Conservation (phyloP, 2,888 invertebrate genomes). For the Ischnus inquisitorius region DNA sequence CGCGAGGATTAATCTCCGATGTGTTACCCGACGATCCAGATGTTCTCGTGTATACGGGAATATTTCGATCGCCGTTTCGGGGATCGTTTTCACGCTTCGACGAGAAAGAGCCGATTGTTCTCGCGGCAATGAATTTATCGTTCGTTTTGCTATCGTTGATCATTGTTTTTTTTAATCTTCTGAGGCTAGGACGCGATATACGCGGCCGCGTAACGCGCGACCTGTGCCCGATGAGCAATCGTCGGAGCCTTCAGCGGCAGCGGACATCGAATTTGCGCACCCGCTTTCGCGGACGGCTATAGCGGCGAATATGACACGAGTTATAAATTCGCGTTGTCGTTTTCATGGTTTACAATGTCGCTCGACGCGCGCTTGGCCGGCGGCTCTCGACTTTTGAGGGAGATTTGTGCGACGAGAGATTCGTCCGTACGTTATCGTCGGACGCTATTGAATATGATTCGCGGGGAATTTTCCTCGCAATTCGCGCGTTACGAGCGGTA, state of each 20-base stretch:
- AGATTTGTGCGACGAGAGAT: conserved; percentile 13
- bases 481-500: not conserved
- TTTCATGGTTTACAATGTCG: not conserved
- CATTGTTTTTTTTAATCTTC: conserved; percentile 18
- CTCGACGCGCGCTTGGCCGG: not conserved
- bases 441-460: conserved; percentile 24
- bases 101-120: not conserved
- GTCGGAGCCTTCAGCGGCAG: not conserved
- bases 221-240: conserved; percentile 2
- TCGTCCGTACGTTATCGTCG: conserved; percentile 1
- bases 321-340: not conserved
- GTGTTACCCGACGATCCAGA: no score
- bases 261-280: not conserved
- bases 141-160: not conserved
- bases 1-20: not conserved
- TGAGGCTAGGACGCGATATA: not conserved
- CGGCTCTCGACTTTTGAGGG: conserved; percentile 4
- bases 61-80: not conserved
- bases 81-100: not conserved
- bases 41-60: not conserved
- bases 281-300: not conserved
- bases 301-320: not conserved
- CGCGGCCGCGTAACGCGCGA: not conserved
- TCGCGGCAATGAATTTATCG: conserved; percentile 10
- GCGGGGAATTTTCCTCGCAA: not conserved